phyloP scores from a whole-genome alignment of 2,888 invertebrate genomes.

The Drosophila helvetica region DNA sequence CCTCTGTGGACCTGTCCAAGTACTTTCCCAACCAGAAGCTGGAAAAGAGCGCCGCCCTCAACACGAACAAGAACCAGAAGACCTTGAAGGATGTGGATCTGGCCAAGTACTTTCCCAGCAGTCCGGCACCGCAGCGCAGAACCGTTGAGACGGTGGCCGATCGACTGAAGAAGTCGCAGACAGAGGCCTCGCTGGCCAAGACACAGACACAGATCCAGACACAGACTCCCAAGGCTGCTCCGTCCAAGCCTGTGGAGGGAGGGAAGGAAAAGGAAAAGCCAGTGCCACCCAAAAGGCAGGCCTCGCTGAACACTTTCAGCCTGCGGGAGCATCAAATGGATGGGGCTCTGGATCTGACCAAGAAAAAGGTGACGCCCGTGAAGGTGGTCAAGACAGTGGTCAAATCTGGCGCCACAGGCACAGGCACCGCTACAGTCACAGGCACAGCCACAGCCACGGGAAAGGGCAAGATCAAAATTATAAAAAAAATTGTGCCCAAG shows the following conservation, averaged over 20 bases:
- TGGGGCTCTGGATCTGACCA: slow-evolving; percentile 81
- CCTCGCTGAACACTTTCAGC: slow-evolving; percentile 72
- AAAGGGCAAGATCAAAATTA: slow-evolving; percentile 79
- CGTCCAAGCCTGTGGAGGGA: not conserved
- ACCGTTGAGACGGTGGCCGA: slow-evolving; percentile 80
- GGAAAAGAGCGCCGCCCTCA: slow-evolving; percentile 71
- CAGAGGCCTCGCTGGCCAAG: slow-evolving; percentile 62
- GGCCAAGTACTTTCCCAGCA: slow-evolving; percentile 83
- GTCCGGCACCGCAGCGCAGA: slow-evolving; percentile 81
- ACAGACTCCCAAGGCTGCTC: not conserved
- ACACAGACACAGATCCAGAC: slow-evolving; percentile 3
- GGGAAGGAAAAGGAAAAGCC: slow-evolving; percentile 22
- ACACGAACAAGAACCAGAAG: slow-evolving; percentile 83
- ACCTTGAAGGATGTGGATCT: slow-evolving; percentile 83
- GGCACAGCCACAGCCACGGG: slow-evolving; percentile 52
- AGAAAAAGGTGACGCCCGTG: slow-evolving; percentile 63
- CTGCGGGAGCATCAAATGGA: slow-evolving; percentile 83
- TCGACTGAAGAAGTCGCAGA: slow-evolving; percentile 77
- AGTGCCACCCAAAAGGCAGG: slow-evolving; percentile 62
- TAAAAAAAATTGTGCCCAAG: slow-evolving; percentile 81
- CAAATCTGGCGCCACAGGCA: slow-evolving; percentile 15
- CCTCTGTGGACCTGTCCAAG: slow-evolving; percentile 82
- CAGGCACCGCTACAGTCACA: slow-evolving; percentile 1
- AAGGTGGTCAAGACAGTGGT: slow-evolving; percentile 33
- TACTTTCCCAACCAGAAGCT: slow-evolving; percentile 83